phyloP scores from a whole-genome alignment of 2,797 vertebrate species.

The Glossophaga mutica region DNA sequence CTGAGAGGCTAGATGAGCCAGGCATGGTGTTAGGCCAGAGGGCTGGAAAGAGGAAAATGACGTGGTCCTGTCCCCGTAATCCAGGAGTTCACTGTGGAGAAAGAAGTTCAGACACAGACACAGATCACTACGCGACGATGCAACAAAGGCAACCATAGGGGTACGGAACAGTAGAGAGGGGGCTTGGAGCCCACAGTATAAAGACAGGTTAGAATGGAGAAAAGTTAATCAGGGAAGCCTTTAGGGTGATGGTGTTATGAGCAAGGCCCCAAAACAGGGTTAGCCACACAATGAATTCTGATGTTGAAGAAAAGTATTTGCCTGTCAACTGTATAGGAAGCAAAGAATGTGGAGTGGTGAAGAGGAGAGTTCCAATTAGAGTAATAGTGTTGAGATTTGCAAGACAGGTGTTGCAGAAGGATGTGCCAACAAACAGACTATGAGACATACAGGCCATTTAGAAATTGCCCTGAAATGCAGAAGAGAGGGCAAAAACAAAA shows the following conservation, averaged over 20 bases:
- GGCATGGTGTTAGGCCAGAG: neutral
- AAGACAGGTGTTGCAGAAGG: neutral
- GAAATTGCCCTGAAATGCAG: neutral
- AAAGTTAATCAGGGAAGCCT: neutral
- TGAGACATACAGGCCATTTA: neutral
- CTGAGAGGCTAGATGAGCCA: neutral
- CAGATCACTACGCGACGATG: neutral
- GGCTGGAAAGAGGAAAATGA: neutral
- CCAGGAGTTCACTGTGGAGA: neutral
- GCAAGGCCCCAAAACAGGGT: neutral
- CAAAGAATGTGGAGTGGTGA: neutral
- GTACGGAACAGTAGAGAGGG: neutral
- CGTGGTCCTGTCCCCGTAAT: neutral
- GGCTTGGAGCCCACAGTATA: neutral
- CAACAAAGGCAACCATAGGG: neutral
- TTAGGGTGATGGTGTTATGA: neutral
- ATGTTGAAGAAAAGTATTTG: neutral
- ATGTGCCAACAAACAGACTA: neutral
- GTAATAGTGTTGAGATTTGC: neutral
- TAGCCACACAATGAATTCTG: neutral
- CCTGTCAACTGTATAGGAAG: neutral
- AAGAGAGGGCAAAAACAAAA: neutral
- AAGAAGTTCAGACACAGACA: neutral
- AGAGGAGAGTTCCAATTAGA: neutral
- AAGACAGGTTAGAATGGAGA: neutral